Evolutionary conservation across 2,113 vertebrate species (phyloP).

Genomic region (Varanus salvator): DNA sequence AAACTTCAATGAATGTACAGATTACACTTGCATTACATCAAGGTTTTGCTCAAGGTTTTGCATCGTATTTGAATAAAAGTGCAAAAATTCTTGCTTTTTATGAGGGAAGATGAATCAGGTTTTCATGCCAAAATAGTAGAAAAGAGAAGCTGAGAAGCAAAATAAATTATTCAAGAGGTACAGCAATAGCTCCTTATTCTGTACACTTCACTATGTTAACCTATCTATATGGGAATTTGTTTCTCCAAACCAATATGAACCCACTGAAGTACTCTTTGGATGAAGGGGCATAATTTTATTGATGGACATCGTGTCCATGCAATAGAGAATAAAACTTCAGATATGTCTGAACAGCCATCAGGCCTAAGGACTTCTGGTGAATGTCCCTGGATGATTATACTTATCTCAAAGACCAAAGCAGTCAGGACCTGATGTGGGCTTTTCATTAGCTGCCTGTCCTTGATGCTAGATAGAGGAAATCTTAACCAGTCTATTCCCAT

Average conservation of each 20-base stretch:
- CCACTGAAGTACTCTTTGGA: not conserved
- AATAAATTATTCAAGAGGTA: not conserved
- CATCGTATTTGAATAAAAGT: constrained; percentile 31
- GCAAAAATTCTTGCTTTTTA: constrained; percentile 26
- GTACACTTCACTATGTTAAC: not conserved
- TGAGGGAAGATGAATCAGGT: not conserved
- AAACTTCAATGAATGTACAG: constrained; percentile 42
- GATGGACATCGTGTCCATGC: not conserved
- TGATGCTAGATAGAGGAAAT: too few relatives aligned
- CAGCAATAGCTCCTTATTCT: not conserved
- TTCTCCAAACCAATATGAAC: not conserved
- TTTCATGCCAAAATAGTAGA: constrained; percentile 13
- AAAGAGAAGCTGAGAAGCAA: not conserved
- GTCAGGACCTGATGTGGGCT: too few relatives aligned
- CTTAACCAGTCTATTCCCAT: too few relatives aligned
- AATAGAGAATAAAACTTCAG: not conserved
- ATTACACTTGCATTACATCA: constrained; percentile 35
- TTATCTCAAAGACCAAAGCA: too few relatives aligned
- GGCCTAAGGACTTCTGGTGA: too few relatives aligned
- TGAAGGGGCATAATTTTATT: not conserved
- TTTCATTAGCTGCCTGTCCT: too few relatives aligned
- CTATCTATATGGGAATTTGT: too few relatives aligned
- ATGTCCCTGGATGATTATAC: too few relatives aligned
- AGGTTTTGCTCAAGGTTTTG: constrained; percentile 11
- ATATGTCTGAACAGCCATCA: too few relatives aligned